Conservation (phyloP, 2,113 vertebrate genomes). For the Corythoichthys intestinalis region DNA sequence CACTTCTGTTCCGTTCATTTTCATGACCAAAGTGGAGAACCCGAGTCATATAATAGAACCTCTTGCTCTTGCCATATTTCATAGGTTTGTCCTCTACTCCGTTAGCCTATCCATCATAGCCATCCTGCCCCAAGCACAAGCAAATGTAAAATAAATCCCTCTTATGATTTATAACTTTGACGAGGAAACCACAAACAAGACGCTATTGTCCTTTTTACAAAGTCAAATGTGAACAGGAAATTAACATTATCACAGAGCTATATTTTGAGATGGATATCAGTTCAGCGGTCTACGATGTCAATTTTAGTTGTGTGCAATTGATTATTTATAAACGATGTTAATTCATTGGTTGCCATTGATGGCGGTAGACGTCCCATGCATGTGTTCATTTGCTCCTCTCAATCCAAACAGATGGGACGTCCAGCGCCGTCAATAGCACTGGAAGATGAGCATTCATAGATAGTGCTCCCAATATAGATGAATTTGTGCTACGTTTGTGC, state of each 20-base stretch:
- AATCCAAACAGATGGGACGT: too few relatives aligned
- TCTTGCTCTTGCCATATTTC: constrained; percentile 31
- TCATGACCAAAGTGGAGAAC: neutral
- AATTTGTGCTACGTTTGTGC: too few relatives aligned
- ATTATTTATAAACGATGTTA: neutral
- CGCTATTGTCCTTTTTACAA: constrained; percentile 25
- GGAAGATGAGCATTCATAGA: too few relatives aligned
- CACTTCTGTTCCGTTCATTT: neutral
- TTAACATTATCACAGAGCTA: neutral
- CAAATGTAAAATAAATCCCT: constrained; percentile 52
- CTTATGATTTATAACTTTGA: constrained; percentile 61
- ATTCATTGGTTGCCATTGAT: too few relatives aligned
- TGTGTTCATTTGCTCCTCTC: too few relatives aligned
- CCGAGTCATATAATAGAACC: constrained; percentile 9
- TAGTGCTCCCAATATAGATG: too few relatives aligned
- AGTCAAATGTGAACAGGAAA: neutral
- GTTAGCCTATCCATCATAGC: constrained; percentile 56
- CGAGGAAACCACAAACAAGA: constrained; percentile 43
- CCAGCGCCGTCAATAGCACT: too few relatives aligned
- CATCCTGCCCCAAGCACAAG: constrained; percentile 46
- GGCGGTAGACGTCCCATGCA: too few relatives aligned
- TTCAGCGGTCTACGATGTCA: neutral
- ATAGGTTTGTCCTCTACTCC: constrained; percentile 45
- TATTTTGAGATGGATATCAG: neutral
- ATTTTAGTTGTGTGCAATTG: neutral